Percentiles rank a stretch among this genome's conserved stretches.
These are phyloP conservation scores for Cryptoprocta ferox DNA, from an alignment of 2,797 vertebrate species.

Conservation along the genomic window DNA sequence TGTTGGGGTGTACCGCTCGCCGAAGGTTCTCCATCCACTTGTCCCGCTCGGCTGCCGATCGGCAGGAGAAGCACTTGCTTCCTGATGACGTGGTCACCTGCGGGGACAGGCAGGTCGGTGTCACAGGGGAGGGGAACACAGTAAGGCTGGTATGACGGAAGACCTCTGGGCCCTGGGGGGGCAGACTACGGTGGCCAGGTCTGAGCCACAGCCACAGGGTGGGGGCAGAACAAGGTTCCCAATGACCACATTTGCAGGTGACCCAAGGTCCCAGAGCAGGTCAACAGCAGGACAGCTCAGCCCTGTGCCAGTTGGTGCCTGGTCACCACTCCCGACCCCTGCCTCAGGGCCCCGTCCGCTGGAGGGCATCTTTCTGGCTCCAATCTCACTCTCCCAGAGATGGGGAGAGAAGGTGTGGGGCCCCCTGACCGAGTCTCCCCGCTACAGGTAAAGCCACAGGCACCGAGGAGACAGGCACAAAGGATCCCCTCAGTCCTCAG, in stretches of 20 bases:
- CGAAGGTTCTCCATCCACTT: constrained; percentile 99
- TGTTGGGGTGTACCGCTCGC: constrained; percentile 98
- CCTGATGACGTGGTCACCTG: constrained; percentile 98
- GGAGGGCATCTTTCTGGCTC: not conserved
- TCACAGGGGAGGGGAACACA: not conserved
- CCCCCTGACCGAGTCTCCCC: not conserved
- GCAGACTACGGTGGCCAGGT: not conserved
- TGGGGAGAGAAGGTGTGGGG: not conserved
- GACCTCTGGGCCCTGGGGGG: not conserved
- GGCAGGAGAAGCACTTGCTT: constrained; percentile 99
- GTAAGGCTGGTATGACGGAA: not conserved
- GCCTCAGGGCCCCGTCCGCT: rapidly evolving
- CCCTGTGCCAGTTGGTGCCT: not conserved
- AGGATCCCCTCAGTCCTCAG: not conserved
- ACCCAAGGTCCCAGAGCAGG: not conserved
- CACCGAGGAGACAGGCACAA: not conserved
- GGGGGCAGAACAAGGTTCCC: not conserved
- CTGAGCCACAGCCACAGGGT: not conserved
- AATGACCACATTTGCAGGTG: not conserved
- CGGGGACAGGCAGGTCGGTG: constrained; percentile 12
- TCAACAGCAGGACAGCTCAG: not conserved
- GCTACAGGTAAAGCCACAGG: not conserved
- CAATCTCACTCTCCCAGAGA: not conserved
- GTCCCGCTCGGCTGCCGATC: constrained; percentile 98
- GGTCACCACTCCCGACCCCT: not conserved